A percentile compares a stretch with the other conserved stretches of the same genome.
Evolutionary conservation across 2,888 invertebrate genomes (phyloP).

Genomic region (Eumerus sabulonum): DNA sequence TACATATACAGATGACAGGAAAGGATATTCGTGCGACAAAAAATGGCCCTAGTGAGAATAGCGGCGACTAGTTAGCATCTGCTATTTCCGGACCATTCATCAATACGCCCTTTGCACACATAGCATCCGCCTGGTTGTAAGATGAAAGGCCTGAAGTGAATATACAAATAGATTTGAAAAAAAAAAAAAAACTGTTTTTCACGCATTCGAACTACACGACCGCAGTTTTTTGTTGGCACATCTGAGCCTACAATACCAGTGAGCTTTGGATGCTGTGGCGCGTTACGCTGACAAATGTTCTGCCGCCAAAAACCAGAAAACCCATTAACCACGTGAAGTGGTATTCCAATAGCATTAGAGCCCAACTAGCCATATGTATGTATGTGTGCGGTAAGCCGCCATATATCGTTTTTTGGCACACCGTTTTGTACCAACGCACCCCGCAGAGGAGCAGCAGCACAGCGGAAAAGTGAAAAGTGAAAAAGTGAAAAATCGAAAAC

Average conservation of each 20-base stretch:
- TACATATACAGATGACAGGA: too few species aligned
- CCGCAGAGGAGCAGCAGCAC: too few species aligned
- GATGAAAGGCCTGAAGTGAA: too few species aligned
- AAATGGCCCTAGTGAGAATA: too few species aligned
- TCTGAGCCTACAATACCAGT: conserved; percentile 4
- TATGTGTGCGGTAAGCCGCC: conserved; percentile 37
- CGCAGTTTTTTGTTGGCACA: conserved; percentile 20
- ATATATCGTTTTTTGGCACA: conserved; percentile 2
- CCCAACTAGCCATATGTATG: conserved; percentile 37
- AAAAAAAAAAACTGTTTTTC: conserved; percentile 12
- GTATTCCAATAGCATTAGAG: conserved; percentile 48
- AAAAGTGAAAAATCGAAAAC: conserved; percentile 61
- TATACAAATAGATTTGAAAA: conserved; percentile 13
- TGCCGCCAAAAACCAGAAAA: conserved; percentile 29
- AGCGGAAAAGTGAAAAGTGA: conserved; percentile 7
- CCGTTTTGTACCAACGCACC: too few species aligned
- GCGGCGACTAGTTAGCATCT: neutral
- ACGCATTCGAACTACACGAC: conserved; percentile 3
- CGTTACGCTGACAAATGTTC: conserved; percentile 50
- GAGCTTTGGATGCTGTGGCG: neutral
- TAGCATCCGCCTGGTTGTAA: neutral
- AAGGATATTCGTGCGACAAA: too few species aligned
- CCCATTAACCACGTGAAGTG: conserved; percentile 57
- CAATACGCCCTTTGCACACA: conserved; percentile 5
- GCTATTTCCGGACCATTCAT: conserved; percentile 15